These are phyloP conservation scores for Nematolebias whitei DNA, from an alignment of 2,113 vertebrate genomes.

Conservation along the genomic window DNA sequence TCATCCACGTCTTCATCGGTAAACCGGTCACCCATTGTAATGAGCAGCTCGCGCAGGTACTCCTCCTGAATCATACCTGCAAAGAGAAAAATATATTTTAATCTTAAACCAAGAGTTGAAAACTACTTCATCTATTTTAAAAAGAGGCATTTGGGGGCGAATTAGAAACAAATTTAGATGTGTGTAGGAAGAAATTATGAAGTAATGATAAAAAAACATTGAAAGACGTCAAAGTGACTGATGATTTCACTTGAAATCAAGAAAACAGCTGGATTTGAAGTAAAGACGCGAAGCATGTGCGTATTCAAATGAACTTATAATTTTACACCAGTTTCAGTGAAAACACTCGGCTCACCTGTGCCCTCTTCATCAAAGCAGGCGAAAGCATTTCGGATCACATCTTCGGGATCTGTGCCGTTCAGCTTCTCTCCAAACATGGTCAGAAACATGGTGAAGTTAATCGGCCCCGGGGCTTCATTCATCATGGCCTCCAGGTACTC, in stretches of 20 bases:
- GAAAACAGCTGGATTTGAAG: too few relatives aligned
- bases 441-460: slow-evolving; percentile 97
- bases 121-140: too few relatives aligned
- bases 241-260: too few relatives aligned
- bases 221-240: too few relatives aligned
- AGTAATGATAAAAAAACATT: too few relatives aligned
- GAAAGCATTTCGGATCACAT: slow-evolving; percentile 94
- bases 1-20: slow-evolving; percentile 95
- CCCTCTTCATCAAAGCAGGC: slow-evolving; percentile 95
- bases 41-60: slow-evolving; percentile 90
- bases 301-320: not conserved
- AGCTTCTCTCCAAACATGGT: slow-evolving; percentile 97
- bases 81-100: not conserved
- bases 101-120: too few relatives aligned
- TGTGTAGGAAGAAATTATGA: too few relatives aligned
- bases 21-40: slow-evolving; percentile 94
- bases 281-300: too few relatives aligned
- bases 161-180: too few relatives aligned
- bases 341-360: slow-evolving; percentile 76
- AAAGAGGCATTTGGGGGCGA: too few relatives aligned
- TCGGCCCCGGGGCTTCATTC: slow-evolving; percentile 93
- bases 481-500: slow-evolving; percentile 94
- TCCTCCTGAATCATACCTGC: slow-evolving; percentile 89
- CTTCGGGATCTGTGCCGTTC: slow-evolving; percentile 85
- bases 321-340: too few relatives aligned